Percentiles rank a stretch among this genome's conserved stretches.
phyloP scores from a whole-genome alignment of 2,888 invertebrate species.

The Diplazon laetatorius region DNA sequence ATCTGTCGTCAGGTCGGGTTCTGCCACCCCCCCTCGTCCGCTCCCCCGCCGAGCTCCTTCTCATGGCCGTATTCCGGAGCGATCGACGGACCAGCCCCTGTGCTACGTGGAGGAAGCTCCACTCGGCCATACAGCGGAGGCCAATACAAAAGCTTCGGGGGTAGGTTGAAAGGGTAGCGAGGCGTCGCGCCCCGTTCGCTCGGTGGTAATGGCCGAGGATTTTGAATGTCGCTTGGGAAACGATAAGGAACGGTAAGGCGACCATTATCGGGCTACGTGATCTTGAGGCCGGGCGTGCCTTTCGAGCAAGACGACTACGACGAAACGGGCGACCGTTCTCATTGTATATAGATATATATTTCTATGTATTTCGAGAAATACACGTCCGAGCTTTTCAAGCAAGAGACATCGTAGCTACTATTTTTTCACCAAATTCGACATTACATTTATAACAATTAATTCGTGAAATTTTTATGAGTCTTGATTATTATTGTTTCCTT shows the following conservation, averaged over 20 bases:
- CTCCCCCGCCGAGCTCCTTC: no score
- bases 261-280: conserved; percentile 81
- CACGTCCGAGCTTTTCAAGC: conserved; percentile 15
- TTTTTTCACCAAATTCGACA: neutral
- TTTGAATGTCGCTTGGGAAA: conserved; percentile 78
- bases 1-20: conserved; percentile 59
- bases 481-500: no score
- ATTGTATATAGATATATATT: no score
- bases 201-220: conserved; percentile 71
- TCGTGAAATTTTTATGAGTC: no score
- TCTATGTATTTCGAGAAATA: conserved; percentile 67
- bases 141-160: conserved; percentile 47
- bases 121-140: conserved; percentile 12
- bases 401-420: conserved; percentile 2
- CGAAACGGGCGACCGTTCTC: conserved; percentile 43
- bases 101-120: neutral
- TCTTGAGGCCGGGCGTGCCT: conserved; percentile 73
- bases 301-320: conserved; percentile 55
- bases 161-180: conserved; percentile 60
- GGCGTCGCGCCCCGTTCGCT: conserved; percentile 44
- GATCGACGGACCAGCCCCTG: neutral
- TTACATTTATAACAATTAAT: neutral
- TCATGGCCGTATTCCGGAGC: neutral
- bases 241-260: conserved; percentile 79
- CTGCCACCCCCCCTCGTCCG: no score